phyloP scores from a whole-genome alignment of 2,797 vertebrate genomes.

The Cynodonichthys magdalenae region DNA sequence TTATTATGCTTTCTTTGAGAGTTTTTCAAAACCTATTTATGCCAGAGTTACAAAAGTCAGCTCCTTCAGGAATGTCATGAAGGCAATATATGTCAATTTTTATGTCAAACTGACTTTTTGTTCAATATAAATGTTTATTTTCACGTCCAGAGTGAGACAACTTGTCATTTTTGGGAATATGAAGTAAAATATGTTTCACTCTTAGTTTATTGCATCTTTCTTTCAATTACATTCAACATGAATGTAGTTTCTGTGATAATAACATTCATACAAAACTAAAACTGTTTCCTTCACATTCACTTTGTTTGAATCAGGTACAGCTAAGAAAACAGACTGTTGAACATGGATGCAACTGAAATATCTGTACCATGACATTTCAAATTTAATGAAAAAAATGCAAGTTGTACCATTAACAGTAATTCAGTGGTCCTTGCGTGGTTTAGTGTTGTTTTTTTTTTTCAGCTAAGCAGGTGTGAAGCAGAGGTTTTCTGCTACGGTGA shows the following conservation, averaged over 20 bases:
- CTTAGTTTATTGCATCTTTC: neutral
- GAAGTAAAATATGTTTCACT: too few species aligned
- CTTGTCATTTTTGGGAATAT: neutral
- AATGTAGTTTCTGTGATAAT: neutral
- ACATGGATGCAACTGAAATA: neutral
- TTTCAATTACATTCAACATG: neutral
- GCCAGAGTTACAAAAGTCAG: too few species aligned
- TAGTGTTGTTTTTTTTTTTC: conserved; percentile 5
- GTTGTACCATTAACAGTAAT: neutral
- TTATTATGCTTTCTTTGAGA: too few species aligned
- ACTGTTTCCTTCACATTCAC: neutral
- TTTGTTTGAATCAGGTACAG: too few species aligned
- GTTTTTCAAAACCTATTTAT: too few species aligned
- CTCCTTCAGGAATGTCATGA: too few species aligned
- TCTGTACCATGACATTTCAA: neutral
- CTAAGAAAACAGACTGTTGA: too few species aligned
- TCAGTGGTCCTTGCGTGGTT: neutral
- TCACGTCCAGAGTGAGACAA: neutral
- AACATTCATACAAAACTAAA: neutral
- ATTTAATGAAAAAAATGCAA: neutral
- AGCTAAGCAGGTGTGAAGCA: conserved; percentile 35
- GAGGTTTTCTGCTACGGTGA: conserved; percentile 22
- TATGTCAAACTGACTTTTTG: conserved; percentile 1
- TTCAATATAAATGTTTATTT: conserved; percentile 7
- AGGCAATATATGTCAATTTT: conserved; percentile 1